Percentiles rank a stretch among this genome's conserved stretches.
phyloP scores from a whole-genome alignment of 2,797 vertebrate genomes.

The Anguilla megastoma region DNA sequence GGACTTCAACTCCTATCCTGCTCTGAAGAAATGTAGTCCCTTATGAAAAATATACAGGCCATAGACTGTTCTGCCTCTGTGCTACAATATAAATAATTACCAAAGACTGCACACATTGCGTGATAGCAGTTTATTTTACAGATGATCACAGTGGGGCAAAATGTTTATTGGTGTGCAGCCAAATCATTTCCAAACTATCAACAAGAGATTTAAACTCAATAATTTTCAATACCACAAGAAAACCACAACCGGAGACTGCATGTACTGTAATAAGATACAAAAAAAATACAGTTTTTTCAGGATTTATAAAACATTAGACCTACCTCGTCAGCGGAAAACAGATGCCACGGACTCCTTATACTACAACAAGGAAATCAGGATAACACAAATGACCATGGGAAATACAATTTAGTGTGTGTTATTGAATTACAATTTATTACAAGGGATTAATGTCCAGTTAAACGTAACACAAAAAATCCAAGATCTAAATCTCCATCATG shows the following conservation, averaged over 20 bases:
- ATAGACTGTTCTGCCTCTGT: neutral
- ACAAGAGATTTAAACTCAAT: slow-evolving; percentile 1
- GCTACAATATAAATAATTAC: neutral
- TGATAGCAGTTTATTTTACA: neutral
- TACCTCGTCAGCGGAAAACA: neutral
- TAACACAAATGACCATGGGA: neutral
- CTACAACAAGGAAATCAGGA: neutral
- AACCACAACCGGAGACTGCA: neutral
- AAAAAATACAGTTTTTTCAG: neutral
- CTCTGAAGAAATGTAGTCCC: neutral
- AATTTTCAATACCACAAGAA: neutral
- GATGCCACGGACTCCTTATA: neutral
- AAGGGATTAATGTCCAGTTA: neutral
- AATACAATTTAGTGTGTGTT: neutral
- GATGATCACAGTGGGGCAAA: neutral
- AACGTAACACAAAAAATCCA: neutral
- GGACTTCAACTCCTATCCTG: neutral
- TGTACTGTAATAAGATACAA: neutral
- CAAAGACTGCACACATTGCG: neutral
- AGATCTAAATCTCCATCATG: neutral
- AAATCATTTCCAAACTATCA: slow-evolving; percentile 17
- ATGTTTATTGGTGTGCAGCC: slow-evolving; percentile 10
- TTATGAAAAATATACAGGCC: neutral
- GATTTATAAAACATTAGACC: neutral
- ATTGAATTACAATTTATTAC: neutral